Conservation (phyloP, 2,113 vertebrate genomes). For the Lethenteron camtschaticum region DNA sequence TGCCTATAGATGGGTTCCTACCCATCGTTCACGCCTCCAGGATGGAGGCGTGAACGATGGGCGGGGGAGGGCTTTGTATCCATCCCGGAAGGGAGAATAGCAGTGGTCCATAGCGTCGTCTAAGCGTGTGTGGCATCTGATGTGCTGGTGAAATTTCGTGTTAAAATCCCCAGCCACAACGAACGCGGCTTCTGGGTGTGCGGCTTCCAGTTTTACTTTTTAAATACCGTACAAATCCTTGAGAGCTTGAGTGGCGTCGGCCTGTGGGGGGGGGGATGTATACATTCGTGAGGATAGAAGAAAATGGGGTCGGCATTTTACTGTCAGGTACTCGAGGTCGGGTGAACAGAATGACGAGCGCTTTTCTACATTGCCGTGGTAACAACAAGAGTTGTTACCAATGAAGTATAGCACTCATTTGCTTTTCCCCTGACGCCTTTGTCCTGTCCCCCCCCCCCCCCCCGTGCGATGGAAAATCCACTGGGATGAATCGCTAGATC, state of each 20-base stretch:
- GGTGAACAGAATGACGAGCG: neutral
- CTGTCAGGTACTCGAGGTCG: neutral
- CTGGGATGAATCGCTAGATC: neutral
- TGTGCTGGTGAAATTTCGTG: neutral
- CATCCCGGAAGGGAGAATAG: neutral
- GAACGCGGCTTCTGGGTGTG: constrained; percentile 2
- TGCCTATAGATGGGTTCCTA: neutral
- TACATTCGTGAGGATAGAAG: neutral
- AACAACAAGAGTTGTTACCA: too few relatives aligned
- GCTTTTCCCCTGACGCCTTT: neutral
- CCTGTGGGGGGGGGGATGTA: neutral
- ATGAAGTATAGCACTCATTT: neutral
- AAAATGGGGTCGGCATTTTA: neutral
- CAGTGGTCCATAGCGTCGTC: neutral
- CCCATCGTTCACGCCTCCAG: neutral
- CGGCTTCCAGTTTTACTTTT: neutral
- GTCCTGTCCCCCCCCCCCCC: neutral
- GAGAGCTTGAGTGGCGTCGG: neutral
- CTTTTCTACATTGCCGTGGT: neutral
- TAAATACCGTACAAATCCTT: neutral
- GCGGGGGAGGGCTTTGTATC: neutral
- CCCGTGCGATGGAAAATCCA: neutral
- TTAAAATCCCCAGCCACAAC: neutral
- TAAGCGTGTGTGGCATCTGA: neutral
- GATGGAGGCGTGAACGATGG: neutral